Evolutionary conservation across 2,888 invertebrate species (phyloP), one percentile per base, ranked within the genome.

Genomic region (Pseudococcus longispinus): DNA sequence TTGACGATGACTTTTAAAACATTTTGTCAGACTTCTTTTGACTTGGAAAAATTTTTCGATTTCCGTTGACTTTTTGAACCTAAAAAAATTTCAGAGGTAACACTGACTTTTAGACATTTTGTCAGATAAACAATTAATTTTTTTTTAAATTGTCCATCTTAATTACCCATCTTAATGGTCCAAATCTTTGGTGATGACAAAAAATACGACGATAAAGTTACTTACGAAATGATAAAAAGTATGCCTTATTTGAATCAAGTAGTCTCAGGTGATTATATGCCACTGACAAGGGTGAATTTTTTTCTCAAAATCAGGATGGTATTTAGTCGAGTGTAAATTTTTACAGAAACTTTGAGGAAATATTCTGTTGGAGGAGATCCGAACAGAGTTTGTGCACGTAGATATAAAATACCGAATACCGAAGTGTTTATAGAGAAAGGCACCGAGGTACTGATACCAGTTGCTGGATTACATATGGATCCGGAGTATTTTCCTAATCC

Each of bases 201-300:
- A 23, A 90, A 90, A 44, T 89, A 91, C 82, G 89, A 91, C 3
- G 90, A 91, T 0, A 88, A 91, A 87, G 88, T 92, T 8, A 91
- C 90, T 2, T 92, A 92, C 88, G 92, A 92, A 8, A 90, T 91
- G 1, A 88, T 92, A 86, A 89, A 89, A 88, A 91, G 92, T 37
- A 91, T 93, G 91, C 90, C 90, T 0, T 93, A 92, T 89, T 88
- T 93, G 84, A 91, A 92, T 83, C 91, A 91, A 89, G 91, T 92
- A 4, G 89, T 92, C 0, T 89, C 89, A 65, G 92, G 92, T 92
- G 89, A 55, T 32, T n/a, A n/a, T n/a, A n/a, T n/a, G n/a, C 11
- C 6, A 84, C 9, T 91, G 26, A 2, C 74, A 37, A 37, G 8
- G 37, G 4, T 37, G 8, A 37, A 4, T 37, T 8, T 37, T 37